These are phyloP conservation scores for Apis mellifera DNA, from an alignment of 1,140 invertebrate species.

Conservation along the genomic window Amel_HAv3.1 CM009936.2:15858001-15858500, in stretches of 20 bases:
- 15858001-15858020: slow-evolving; percentile 43
- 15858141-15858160: not conserved
- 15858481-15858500: too few relatives aligned
- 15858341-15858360: too few relatives aligned
- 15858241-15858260: not conserved
- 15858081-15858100: slow-evolving; percentile 9
- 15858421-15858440: too few relatives aligned
- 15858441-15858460: too few relatives aligned
- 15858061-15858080: slow-evolving; percentile 50
- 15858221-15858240: not conserved
- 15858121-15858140: not conserved
- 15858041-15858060: slow-evolving; percentile 37
- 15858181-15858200: too few relatives aligned
- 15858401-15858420: too few relatives aligned
- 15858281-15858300: not conserved
- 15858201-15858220: not conserved
- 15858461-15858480: too few relatives aligned
- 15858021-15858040: slow-evolving; percentile 56
- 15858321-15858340: too few relatives aligned
- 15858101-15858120: slow-evolving; percentile 36
- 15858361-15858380: too few relatives aligned
- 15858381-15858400: too few relatives aligned
- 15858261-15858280: not conserved
- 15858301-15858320: too few relatives aligned
- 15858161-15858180: not conserved